Conservation (phyloP, 2,888 invertebrate genomes). For the Pyralis farinalis region DNA sequence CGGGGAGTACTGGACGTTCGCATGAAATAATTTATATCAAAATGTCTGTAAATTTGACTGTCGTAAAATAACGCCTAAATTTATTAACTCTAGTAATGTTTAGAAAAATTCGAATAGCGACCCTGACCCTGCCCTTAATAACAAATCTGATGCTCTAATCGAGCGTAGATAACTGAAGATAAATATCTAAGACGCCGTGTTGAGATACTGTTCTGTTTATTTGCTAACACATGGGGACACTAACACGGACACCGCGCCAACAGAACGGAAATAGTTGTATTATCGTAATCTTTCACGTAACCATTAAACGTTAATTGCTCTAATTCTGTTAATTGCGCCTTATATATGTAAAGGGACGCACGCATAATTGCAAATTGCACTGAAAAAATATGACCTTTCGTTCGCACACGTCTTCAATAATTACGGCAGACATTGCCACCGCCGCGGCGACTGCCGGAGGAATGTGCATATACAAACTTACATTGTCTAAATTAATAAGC, state of each 20-base stretch:
- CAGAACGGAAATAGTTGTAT: conserved; percentile 40
- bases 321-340: conserved; percentile 59
- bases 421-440: conserved; percentile 19
- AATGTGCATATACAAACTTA: neutral
- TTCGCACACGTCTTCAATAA: conserved; percentile 43
- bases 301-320: conserved; percentile 46
- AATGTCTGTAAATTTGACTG: too few species aligned
- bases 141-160: too few species aligned
- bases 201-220: too few species aligned
- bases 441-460: conserved; percentile 6
- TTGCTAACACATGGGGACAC: too few species aligned
- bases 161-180: too few species aligned
- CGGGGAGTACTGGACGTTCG: too few species aligned
- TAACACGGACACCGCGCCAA: conserved; percentile 12
- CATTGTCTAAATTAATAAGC: conserved; percentile 4
- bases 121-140: too few species aligned
- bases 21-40: too few species aligned
- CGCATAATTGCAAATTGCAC: conserved; percentile 50
- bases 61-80: too few species aligned
- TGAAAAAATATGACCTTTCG: conserved; percentile 60
- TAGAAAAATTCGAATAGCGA: too few species aligned
- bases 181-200: too few species aligned
- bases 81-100: too few species aligned
- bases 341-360: conserved; percentile 38
- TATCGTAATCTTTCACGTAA: conserved; percentile 42